Evolutionary conservation across 2,113 vertebrate species (phyloP).

Genomic region (Ailurus styani): DNA sequence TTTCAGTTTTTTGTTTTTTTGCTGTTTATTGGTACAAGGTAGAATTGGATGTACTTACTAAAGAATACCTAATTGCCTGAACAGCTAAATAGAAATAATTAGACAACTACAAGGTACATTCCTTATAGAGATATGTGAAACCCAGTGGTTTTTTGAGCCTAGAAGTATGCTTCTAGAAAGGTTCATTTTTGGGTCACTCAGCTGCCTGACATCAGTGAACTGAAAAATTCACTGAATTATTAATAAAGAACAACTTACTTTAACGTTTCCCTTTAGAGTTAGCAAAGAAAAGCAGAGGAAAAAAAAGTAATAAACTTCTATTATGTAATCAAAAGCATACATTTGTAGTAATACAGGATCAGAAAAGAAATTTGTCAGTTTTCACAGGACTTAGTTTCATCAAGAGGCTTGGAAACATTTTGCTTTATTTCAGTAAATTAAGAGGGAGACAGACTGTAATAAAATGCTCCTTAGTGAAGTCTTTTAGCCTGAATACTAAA

Average conservation of each 20-base stretch:
- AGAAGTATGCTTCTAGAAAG: background rate
- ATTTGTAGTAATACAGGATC: constrained; percentile 47
- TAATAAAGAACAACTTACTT: constrained; percentile 31
- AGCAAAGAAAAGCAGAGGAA: background rate
- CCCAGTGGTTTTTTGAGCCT: constrained; percentile 1
- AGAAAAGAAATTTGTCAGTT: constrained; percentile 38
- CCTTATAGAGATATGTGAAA: background rate
- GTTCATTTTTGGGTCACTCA: constrained; percentile 32
- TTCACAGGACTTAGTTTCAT: constrained; percentile 47
- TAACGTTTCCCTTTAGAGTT: constrained; percentile 55
- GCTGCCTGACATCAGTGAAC: background rate
- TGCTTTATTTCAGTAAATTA: constrained; percentile 51
- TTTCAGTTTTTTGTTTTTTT: background rate
- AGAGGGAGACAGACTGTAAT: constrained; percentile 56
- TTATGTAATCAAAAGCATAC: constrained; percentile 21
- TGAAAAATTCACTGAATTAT: constrained; percentile 58
- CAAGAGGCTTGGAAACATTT: constrained; percentile 48
- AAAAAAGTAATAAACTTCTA: background rate
- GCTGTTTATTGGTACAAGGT: constrained; percentile 11
- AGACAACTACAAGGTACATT: background rate
- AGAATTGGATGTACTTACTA: constrained; percentile 19
- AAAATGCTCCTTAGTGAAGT: constrained; percentile 42
- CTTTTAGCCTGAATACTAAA: constrained; percentile 64
- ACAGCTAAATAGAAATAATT: constrained; percentile 30
- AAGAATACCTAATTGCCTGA: background rate